Evolutionary conservation across 2,888 invertebrate genomes (phyloP).

Genomic region (Cryptophagus acutangulus): DNA sequence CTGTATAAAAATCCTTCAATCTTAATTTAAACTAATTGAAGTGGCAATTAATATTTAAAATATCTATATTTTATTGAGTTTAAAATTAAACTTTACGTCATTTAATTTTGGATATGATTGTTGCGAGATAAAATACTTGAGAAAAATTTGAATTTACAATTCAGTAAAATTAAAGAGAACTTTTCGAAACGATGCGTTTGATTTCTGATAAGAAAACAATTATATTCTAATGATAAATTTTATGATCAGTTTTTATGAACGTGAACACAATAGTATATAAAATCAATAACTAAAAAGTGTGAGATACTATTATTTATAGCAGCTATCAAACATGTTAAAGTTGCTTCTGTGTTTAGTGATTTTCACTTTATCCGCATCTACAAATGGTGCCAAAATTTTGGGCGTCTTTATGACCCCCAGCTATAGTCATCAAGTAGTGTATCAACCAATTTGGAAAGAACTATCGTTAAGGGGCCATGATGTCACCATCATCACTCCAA

Average conservation of each 20-base stretch:
- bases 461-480: conserved; percentile 50
- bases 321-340: background rate
- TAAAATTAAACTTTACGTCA: too few relatives aligned
- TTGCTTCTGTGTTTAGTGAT: conserved; percentile 10
- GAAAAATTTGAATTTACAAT: too few relatives aligned
- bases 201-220: background rate
- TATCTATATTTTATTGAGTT: too few relatives aligned
- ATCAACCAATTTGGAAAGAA: conserved; percentile 46
- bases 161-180: too few relatives aligned
- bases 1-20: too few relatives aligned
- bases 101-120: too few relatives aligned
- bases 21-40: too few relatives aligned
- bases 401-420: conserved; percentile 47
- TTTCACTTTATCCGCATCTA: background rate
- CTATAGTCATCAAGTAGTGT: conserved; percentile 51
- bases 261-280: background rate
- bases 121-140: too few relatives aligned
- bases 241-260: background rate
- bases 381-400: conserved; percentile 43
- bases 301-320: background rate
- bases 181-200: too few relatives aligned
- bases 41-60: too few relatives aligned
- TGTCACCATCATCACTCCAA: conserved; percentile 47
- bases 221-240: background rate
- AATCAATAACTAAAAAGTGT: background rate